phyloP scores from a whole-genome alignment of 2,888 invertebrate species.

The Ophion ventricosus region DNA sequence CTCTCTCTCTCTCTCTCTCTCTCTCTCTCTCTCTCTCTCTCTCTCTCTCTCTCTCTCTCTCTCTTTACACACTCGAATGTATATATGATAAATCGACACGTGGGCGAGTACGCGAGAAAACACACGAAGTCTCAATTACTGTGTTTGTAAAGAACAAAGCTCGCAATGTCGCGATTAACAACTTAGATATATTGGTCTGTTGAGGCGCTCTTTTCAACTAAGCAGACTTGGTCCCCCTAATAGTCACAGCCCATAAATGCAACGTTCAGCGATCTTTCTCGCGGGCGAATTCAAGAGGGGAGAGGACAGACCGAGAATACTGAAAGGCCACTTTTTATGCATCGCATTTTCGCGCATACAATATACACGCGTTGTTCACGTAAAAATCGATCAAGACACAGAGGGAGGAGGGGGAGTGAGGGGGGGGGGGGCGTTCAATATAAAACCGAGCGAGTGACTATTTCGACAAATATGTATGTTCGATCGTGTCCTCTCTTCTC shows the following conservation, averaged over 20 bases:
- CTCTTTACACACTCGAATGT: background rate
- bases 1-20: too few relatives aligned
- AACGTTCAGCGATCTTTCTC: slow-evolving; percentile 75
- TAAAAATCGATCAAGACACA: slow-evolving; percentile 29
- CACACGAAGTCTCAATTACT: slow-evolving; percentile 45
- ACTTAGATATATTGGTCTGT: slow-evolving; percentile 24
- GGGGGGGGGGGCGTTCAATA: too few relatives aligned
- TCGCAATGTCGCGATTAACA: slow-evolving; percentile 3
- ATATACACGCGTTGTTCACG: background rate
- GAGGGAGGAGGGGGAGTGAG: too few relatives aligned
- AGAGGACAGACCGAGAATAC: slow-evolving; percentile 28
- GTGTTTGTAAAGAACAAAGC: background rate
- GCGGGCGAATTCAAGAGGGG: background rate
- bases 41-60: too few relatives aligned
- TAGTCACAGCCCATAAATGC: slow-evolving; percentile 83
- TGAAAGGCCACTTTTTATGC: slow-evolving; percentile 66
- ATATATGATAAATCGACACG: background rate
- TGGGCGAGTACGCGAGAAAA: slow-evolving; percentile 1
- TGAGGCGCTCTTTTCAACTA: slow-evolving; percentile 67
- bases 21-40: too few relatives aligned
- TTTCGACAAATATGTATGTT: slow-evolving; percentile 46
- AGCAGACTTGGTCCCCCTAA: slow-evolving; percentile 82
- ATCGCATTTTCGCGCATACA: slow-evolving; percentile 39
- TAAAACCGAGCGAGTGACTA: slow-evolving; percentile 46
- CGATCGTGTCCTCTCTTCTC: background rate